Base-by-base conservation (phyloP, 2,113 vertebrate species). In the Mionectes macconnelli region DNA sequence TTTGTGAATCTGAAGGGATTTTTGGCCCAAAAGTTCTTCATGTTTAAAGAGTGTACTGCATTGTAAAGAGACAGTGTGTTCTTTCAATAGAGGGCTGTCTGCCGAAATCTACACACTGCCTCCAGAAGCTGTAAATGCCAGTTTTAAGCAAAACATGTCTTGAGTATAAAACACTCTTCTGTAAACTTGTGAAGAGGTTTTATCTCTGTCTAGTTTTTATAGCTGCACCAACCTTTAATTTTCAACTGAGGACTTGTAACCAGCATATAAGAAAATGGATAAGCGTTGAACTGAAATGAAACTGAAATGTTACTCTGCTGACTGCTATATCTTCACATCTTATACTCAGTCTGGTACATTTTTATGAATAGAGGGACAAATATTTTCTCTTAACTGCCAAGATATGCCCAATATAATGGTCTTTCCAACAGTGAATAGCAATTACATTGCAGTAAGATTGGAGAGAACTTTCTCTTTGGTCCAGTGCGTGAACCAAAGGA, bases 121-220 rank as follows among this genome's bases (percentile, higher is more conserved):
- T 91, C 59, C 88, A 82, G 59, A 83, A 90, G 28, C 72, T 93
- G 31, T 95, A 95, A 96, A 94, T 96, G 91, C 84, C 77, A 74
- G 39, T 78, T 94, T 93, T 91, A 91, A 78, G 42, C 53, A 80
- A 93, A 93, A 56, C 88, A 73, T 84, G 63, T 70, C 75, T 87
- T 74, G 50, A 56, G 84, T 94, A 42, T 96, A 88, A 94, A 96
- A 78, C 50, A n/a, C 21, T 81, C 52, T 49, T n/a, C 47, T 75
- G 39, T 95, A 94, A 89, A 88, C 81, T 81, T 62, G 28, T 56
- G 62, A 84, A 87, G 78, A 94, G 20, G 9, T 91, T 92, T 93
- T 93, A 62, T 86, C 63, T 87, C 68, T 77, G 53, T 72, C 52
- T 84, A n/a, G 75, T 70, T 96, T 88, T 94, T 90, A 49, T 80